Conservation (phyloP, 2,888 invertebrate genomes). For the Scaptodrosophila latifasciaeformis region DNA sequence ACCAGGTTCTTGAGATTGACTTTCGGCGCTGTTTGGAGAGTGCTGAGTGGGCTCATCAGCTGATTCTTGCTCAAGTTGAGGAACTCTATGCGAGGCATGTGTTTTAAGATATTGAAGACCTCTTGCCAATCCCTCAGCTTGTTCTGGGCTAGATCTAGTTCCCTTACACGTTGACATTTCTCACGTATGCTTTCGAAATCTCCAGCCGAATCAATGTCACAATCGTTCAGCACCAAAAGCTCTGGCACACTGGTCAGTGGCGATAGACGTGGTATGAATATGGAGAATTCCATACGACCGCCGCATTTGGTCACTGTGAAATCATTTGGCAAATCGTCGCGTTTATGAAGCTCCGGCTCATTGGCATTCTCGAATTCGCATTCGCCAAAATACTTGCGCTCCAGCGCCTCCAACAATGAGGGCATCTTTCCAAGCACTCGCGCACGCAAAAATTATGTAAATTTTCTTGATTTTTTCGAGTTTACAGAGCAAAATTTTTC, state of each 20-base stretch:
- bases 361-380: slow-evolving; percentile 78
- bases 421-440: slow-evolving; percentile 79
- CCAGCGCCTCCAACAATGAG: slow-evolving; percentile 91
- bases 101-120: slow-evolving; percentile 90
- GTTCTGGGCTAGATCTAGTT: slow-evolving; percentile 95
- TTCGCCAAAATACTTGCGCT: slow-evolving; percentile 83
- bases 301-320: slow-evolving; percentile 61
- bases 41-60: slow-evolving; percentile 82
- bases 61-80: slow-evolving; percentile 94
- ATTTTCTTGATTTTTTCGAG: slow-evolving; percentile 21
- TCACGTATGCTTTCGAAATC: slow-evolving; percentile 86
- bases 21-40: slow-evolving; percentile 69
- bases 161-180: slow-evolving; percentile 92
- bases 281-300: slow-evolving; percentile 80
- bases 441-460: slow-evolving; percentile 40
- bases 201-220: slow-evolving; percentile 92
- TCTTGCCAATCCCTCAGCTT: slow-evolving; percentile 92
- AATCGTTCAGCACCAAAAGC: slow-evolving; percentile 90
- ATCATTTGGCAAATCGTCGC: slow-evolving; percentile 54
- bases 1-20: slow-evolving; percentile 85
- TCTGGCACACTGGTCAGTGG: slow-evolving; percentile 86
- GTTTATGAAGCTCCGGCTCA: slow-evolving; percentile 73
- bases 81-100: slow-evolving; percentile 92
- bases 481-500: slow-evolving; percentile 8
- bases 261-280: slow-evolving; percentile 89